A percentile compares a stretch with the other conserved stretches of the same genome.
Conservation (phyloP, 2,888 invertebrate species). For the Nowickia ferox region DNA sequence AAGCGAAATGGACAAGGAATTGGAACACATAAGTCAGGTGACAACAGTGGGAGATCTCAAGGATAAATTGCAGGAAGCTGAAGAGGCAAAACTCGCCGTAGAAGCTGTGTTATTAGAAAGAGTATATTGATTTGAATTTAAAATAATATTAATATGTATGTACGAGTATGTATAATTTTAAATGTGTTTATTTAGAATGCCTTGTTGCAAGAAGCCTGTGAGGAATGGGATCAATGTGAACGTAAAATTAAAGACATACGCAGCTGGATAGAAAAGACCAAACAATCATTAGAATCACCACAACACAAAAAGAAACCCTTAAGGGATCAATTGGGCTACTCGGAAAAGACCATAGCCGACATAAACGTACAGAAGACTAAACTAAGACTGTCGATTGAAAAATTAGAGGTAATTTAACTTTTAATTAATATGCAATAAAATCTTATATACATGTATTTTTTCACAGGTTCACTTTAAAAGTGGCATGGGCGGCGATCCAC, state of each 20-base stretch:
- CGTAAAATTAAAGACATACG: conserved; percentile 95
- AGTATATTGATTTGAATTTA: conserved; percentile 83
- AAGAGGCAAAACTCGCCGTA: conserved; percentile 92
- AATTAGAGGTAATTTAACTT: conserved; percentile 89
- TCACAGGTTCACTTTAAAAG: conserved; percentile 93
- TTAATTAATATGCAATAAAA: neutral
- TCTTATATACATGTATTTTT: neutral
- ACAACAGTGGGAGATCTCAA: conserved; percentile 94
- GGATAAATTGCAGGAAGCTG: conserved; percentile 92
- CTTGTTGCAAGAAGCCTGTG: conserved; percentile 94
- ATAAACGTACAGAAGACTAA: conserved; percentile 95
- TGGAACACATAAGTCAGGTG: conserved; percentile 92
- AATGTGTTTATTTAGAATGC: conserved; percentile 86
- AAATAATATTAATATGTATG: neutral
- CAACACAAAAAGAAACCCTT: conserved; percentile 94
- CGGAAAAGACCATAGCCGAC: conserved; percentile 94
- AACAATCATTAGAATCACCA: conserved; percentile 89
- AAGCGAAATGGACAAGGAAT: conserved; percentile 95
- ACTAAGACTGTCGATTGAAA: conserved; percentile 94
- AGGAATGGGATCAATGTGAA: conserved; percentile 98
- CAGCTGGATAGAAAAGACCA: conserved; percentile 94
- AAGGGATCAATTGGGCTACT: conserved; percentile 92
- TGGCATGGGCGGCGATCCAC: conserved; percentile 91
- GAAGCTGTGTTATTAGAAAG: conserved; percentile 93
- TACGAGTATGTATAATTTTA: neutral